These are phyloP conservation scores for Chionomys nivalis DNA, from an alignment of 2,113 vertebrate genomes.

Conservation along the genomic window DNA sequence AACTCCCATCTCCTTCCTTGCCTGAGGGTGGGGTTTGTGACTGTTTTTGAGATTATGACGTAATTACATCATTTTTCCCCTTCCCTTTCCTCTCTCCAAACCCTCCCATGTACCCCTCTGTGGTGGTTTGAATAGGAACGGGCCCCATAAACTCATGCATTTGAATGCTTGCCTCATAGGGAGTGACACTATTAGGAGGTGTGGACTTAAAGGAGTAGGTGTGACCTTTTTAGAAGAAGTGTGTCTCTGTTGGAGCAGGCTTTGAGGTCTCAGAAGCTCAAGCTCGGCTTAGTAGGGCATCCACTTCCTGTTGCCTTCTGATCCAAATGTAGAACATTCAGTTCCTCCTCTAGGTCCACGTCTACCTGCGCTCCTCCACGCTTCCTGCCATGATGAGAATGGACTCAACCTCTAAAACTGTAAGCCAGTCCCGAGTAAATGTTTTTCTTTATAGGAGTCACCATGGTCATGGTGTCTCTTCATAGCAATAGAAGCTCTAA, in stretches of 20 bases:
- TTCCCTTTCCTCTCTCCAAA: too few relatives aligned
- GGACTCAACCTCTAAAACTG: not conserved
- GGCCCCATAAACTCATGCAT: not conserved
- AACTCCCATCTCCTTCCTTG: not conserved
- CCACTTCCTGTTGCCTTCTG: not conserved
- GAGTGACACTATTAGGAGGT: not conserved
- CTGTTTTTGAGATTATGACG: not conserved
- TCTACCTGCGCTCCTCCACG: not conserved
- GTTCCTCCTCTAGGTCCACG: not conserved
- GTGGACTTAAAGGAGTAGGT: not conserved
- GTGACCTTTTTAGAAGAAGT: not conserved
- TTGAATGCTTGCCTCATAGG: not conserved
- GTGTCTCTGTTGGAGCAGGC: not conserved
- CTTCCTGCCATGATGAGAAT: not conserved
- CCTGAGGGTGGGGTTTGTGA: not conserved
- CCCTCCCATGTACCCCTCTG: not conserved
- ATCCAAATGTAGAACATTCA: not conserved
- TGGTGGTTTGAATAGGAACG: not conserved
- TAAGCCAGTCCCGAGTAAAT: not conserved
- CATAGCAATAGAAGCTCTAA: not conserved
- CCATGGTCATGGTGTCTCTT: not conserved
- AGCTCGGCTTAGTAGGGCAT: not conserved
- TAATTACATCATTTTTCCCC: not conserved
- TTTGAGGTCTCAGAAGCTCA: not conserved
- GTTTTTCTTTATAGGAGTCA: not conserved